A percentile compares a stretch with the other conserved stretches of the same genome.
Evolutionary conservation across 1,140 invertebrate species (phyloP).

Genomic region (Solenopsis invicta): DNA sequence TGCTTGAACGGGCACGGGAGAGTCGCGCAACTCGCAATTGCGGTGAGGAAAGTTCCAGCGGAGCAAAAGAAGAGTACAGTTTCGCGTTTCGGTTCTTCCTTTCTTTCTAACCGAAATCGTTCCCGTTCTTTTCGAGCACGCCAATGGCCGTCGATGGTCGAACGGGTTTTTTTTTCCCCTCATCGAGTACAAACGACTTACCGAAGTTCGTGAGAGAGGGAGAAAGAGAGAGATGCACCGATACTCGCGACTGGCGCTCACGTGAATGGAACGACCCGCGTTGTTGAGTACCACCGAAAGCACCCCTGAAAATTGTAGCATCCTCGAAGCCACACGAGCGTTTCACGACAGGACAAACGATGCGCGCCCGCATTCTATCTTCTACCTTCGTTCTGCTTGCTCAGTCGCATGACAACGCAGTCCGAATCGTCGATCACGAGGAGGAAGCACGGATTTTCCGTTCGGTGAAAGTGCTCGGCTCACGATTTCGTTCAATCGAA

Average conservation of each 20-base stretch:
- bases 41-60: slow-evolving; percentile 62
- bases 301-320: slow-evolving; percentile 69
- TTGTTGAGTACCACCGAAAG: slow-evolving; percentile 51
- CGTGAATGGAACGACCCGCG: slow-evolving; percentile 65
- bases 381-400: slow-evolving; percentile 69
- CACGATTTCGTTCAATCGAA: not conserved
- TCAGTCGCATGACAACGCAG: slow-evolving; percentile 61
- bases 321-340: slow-evolving; percentile 62
- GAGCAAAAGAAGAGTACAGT: slow-evolving; percentile 63
- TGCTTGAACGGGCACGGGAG: slow-evolving; percentile 57
- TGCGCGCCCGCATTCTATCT: slow-evolving; percentile 59
- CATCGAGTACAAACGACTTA: slow-evolving; percentile 75
- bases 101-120: slow-evolving; percentile 64
- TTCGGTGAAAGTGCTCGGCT: not conserved
- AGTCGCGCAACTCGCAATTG: slow-evolving; percentile 62
- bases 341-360: slow-evolving; percentile 65
- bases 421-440: slow-evolving; percentile 42
- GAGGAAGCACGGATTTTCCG: slow-evolving; percentile 22
- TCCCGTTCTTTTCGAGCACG: slow-evolving; percentile 66
- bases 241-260: slow-evolving; percentile 62
- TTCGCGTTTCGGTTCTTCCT: slow-evolving; percentile 44
- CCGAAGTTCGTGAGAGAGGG: slow-evolving; percentile 50
- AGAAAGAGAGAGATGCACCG: slow-evolving; percentile 48
- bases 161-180: slow-evolving; percentile 42
- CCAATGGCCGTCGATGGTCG: slow-evolving; percentile 63